phyloP scores from a whole-genome alignment of 2,113 vertebrate species.

The Macroglossus sobrinus region DNA sequence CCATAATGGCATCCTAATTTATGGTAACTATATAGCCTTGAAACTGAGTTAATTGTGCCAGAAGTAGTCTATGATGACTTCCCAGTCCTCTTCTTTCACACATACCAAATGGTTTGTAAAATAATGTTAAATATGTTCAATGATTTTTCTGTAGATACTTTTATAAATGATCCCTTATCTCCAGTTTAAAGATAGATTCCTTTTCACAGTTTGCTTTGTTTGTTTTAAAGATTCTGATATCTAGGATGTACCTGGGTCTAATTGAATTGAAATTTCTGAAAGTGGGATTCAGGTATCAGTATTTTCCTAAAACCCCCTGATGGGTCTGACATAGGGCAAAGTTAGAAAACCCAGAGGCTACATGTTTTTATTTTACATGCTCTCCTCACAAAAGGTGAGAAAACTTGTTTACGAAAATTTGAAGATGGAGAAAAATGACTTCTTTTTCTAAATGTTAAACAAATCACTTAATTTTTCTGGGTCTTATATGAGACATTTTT shows the following conservation, averaged over 20 bases:
- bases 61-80: not conserved
- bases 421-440: not conserved
- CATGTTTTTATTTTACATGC: not conserved
- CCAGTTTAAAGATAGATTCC: not conserved
- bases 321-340: not conserved
- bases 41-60: not conserved
- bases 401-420: not conserved
- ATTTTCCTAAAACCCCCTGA: not conserved
- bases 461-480: not conserved
- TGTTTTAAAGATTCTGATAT: not conserved
- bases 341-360: not conserved
- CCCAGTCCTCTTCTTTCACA: not conserved
- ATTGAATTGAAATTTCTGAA: not conserved
- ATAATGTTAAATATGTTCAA: not conserved
- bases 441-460: not conserved
- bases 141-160: not conserved
- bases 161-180: not conserved
- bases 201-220: not conserved
- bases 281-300: not conserved
- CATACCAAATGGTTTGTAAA: not conserved
- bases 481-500: not conserved
- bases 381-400: not conserved
- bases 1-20: not conserved
- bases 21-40: not conserved
- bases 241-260: not conserved